phyloP scores from a whole-genome alignment of 2,888 invertebrate genomes.

The Drosophila acutilabella region DNA sequence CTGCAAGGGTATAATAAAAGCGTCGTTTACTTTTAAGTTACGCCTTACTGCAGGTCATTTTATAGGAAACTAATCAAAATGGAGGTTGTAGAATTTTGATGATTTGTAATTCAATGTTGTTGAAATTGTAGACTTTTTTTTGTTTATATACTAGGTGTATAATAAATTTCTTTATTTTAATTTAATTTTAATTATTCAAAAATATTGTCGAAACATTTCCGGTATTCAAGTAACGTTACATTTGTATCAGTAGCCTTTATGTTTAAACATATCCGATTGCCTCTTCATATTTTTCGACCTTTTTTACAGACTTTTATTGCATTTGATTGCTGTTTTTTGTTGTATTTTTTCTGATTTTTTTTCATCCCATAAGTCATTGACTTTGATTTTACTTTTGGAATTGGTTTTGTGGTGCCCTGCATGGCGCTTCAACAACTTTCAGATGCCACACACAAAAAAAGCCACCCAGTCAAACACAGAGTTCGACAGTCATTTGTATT shows the following conservation, averaged over 20 bases:
- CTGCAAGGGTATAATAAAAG: no score
- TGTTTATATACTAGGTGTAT: no score
- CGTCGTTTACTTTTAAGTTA: background rate
- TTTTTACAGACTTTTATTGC: conserved; percentile 53
- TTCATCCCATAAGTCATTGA: conserved; percentile 60
- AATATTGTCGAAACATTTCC: background rate
- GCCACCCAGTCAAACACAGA: conserved; percentile 41
- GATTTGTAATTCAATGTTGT: background rate
- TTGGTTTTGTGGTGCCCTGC: conserved; percentile 56
- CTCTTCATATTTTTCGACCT: conserved; percentile 27
- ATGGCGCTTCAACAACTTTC: conserved; percentile 58
- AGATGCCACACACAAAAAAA: conserved; percentile 44
- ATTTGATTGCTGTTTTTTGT: conserved; percentile 51
- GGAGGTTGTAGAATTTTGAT: background rate
- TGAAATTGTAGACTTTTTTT: background rate
- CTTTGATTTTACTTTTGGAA: conserved; percentile 72
- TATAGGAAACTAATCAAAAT: background rate
- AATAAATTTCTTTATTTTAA: no score
- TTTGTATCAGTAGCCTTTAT: background rate
- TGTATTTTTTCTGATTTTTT: background rate
- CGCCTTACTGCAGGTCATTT: conserved; percentile 12
- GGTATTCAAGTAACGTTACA: background rate
- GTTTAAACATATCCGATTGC: conserved; percentile 27
- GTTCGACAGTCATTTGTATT: conserved; percentile 52
- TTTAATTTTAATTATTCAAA: no score